phyloP scores from a whole-genome alignment of 2,113 vertebrate species.

The Lathamus discolor region DNA sequence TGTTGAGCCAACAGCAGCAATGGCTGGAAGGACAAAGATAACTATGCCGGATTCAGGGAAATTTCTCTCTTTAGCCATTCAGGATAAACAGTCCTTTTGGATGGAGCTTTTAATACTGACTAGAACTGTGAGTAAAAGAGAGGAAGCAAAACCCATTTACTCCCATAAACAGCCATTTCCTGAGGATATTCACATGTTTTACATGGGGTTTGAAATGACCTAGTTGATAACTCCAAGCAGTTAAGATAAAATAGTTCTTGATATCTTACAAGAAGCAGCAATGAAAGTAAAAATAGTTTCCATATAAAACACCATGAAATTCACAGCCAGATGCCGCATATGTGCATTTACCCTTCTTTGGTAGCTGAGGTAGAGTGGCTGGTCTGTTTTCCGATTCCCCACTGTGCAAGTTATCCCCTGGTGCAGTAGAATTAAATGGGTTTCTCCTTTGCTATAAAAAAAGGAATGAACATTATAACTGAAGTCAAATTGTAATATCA shows the following conservation, averaged over 20 bases:
- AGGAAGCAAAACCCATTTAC: not conserved
- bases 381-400: conserved; percentile 40
- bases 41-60: not conserved
- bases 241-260: not conserved
- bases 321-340: not conserved
- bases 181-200: not conserved
- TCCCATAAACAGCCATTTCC: not conserved
- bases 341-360: conserved; percentile 74
- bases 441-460: conserved; percentile 84
- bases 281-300: not conserved
- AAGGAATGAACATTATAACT: not conserved
- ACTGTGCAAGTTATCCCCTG: conserved; percentile 57
- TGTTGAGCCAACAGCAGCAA: not conserved
- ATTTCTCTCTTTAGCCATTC: not conserved
- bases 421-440: conserved; percentile 79
- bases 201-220: not conserved
- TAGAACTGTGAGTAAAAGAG: not conserved
- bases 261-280: not conserved
- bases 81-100: not conserved
- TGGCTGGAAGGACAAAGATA: not conserved
- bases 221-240: not conserved
- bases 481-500: not conserved
- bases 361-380: conserved; percentile 42
- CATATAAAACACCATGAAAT: not conserved
- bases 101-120: not conserved